phyloP scores from a whole-genome alignment of 2,888 invertebrate genomes.

The Ectemnius cavifrons region DNA sequence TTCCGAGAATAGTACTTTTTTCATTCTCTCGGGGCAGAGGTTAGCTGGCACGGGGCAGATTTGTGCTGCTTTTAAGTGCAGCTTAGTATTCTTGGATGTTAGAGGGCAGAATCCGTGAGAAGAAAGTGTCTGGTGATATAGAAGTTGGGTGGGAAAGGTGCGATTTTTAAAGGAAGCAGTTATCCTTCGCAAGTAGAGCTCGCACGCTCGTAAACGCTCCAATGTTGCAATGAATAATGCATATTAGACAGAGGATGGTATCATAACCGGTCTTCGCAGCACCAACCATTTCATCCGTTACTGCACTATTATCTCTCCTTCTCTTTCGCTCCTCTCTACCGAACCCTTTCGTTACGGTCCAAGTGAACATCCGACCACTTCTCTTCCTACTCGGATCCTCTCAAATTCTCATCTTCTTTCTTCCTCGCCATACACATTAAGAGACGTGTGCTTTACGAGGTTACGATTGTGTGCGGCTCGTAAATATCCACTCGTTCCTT shows the following conservation, averaged over 20 bases:
- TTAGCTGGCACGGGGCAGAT: neutral
- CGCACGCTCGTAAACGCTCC: neutral
- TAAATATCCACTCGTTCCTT: constrained; percentile 50
- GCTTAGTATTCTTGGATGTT: too few relatives aligned
- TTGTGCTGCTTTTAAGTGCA: neutral
- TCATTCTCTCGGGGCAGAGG: neutral
- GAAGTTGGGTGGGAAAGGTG: constrained; percentile 2
- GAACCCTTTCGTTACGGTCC: constrained; percentile 18
- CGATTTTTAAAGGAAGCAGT: neutral
- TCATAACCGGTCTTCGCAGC: constrained; percentile 40
- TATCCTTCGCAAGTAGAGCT: too few relatives aligned
- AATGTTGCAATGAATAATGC: constrained; percentile 41
- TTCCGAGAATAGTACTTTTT: neutral
- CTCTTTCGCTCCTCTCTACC: constrained; percentile 19
- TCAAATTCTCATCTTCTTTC: neutral
- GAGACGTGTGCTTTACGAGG: constrained; percentile 38
- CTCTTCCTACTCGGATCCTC: neutral
- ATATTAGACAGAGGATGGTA: constrained; percentile 40
- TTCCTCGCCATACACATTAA: constrained; percentile 5
- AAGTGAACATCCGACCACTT: neutral
- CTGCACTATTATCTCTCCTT: constrained; percentile 24
- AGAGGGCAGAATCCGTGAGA: too few relatives aligned
- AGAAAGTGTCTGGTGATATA: neutral
- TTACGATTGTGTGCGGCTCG: constrained; percentile 28
- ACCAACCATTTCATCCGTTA: constrained; percentile 19